Evolutionary conservation across 2,888 invertebrate genomes (phyloP).

Genomic region (Zaprionus lineosus): DNA sequence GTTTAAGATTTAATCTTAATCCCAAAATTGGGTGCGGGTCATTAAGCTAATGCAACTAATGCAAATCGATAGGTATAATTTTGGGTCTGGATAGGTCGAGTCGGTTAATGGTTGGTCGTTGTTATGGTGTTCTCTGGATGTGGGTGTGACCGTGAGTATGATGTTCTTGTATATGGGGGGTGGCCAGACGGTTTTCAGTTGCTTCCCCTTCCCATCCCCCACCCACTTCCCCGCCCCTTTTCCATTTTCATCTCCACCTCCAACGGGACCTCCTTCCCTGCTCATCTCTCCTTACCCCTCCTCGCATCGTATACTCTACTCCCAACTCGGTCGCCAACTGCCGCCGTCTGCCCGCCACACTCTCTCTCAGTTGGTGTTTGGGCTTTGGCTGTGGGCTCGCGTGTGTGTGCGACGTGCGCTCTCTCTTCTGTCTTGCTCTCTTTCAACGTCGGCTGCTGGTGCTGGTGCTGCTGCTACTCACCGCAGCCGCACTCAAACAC

Average conservation of each 20-base stretch:
- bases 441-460: constrained; percentile 28
- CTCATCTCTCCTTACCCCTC: too few species aligned
- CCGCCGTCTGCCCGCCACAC: constrained; percentile 50
- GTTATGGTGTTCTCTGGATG: constrained; percentile 32
- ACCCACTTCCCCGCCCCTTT: constrained; percentile 12
- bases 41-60: constrained; percentile 57
- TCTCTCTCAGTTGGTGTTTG: constrained; percentile 36
- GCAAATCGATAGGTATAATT: constrained; percentile 51
- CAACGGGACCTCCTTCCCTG: too few species aligned
- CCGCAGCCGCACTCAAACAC: constrained; percentile 73
- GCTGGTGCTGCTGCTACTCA: constrained; percentile 48
- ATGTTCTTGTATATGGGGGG: constrained; percentile 38
- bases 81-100: constrained; percentile 1
- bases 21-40: too few species aligned
- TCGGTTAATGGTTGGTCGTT: constrained; percentile 22
- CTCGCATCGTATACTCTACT: constrained; percentile 36
- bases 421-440: constrained; percentile 54
- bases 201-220: background rate
- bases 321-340: constrained; percentile 52
- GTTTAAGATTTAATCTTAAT: constrained; percentile 4
- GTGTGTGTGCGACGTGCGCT: constrained; percentile 72
- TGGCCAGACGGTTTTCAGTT: constrained; percentile 65
- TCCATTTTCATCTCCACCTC: too few species aligned
- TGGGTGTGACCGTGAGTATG: constrained; percentile 5
- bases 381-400: constrained; percentile 55